Percentiles rank a stretch among this genome's conserved stretches.
Evolutionary conservation across 2,113 vertebrate genomes (phyloP).

Genomic region (Etheostoma cragini): DNA sequence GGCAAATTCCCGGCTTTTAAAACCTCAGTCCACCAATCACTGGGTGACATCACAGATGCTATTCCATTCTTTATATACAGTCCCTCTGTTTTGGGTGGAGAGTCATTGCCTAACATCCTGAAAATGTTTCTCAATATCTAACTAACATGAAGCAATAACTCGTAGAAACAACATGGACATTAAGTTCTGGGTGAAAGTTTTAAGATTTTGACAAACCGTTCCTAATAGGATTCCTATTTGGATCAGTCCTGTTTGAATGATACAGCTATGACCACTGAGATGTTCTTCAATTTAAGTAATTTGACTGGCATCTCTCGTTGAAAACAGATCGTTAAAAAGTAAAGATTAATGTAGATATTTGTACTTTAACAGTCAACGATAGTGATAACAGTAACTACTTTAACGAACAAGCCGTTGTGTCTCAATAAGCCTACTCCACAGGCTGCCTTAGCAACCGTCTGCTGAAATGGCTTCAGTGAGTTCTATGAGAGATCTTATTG

Average conservation of each 20-base stretch:
- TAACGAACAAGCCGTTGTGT: slow-evolving; percentile 12
- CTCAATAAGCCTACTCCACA: slow-evolving; percentile 3
- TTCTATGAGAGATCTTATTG: slow-evolving; percentile 26
- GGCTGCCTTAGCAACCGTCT: slow-evolving; percentile 23
- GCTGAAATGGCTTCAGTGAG: slow-evolving; percentile 31
- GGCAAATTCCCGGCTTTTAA: no score
- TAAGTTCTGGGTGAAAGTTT: not conserved
- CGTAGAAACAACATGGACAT: not conserved
- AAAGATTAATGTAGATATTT: not conserved
- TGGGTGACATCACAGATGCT: no score
- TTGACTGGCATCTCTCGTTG: not conserved
- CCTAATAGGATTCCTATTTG: not conserved
- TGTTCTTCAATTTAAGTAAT: not conserved
- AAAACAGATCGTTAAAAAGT: not conserved
- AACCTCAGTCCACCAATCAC: no score
- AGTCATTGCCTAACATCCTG: not conserved
- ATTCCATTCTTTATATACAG: no score
- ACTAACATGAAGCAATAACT: not conserved
- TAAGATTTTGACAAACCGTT: slow-evolving; percentile 1
- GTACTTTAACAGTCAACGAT: not conserved
- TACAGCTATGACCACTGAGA: not conserved
- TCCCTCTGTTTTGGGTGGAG: not conserved
- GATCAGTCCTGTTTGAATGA: not conserved
- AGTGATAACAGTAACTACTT: slow-evolving; percentile 1
- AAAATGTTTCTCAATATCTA: not conserved